These are phyloP conservation scores for Diabrotica virgifera DNA, from an alignment of 1,140 invertebrate species.

Conservation along the genomic window DNA sequence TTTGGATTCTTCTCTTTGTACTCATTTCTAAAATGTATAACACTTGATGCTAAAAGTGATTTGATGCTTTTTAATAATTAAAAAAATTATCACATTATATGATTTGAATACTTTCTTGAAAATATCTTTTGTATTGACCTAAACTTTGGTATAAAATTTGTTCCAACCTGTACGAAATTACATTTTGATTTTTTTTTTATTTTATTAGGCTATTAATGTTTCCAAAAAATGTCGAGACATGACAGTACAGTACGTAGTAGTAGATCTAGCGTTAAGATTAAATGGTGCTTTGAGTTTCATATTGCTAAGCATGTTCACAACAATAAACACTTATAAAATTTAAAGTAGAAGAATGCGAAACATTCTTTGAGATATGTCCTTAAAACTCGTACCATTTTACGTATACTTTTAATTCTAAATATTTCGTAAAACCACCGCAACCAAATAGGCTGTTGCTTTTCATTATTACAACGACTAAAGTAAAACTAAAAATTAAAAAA, in stretches of 20 bases:
- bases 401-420: conserved; percentile 1
- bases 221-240: not conserved
- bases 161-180: no score
- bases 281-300: not conserved
- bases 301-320: not conserved
- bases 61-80: no score
- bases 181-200: no score
- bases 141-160: no score
- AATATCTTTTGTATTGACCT: no score
- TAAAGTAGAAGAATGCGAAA: conserved; percentile 2
- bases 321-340: conserved; percentile 3
- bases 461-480: not conserved
- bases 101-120: no score
- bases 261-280: not conserved
- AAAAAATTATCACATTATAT: no score
- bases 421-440: not conserved
- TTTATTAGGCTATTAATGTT: no score
- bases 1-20: no score
- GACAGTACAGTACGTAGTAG: not conserved
- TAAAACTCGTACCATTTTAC: not conserved
- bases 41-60: no score
- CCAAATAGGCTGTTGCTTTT: not conserved
- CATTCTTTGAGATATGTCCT: conserved; percentile 1
- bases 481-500: not conserved
- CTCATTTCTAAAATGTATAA: no score